Evolutionary conservation across 2,797 vertebrate species (phyloP).

Genomic region (Stomatorhinus walkeri): DNA sequence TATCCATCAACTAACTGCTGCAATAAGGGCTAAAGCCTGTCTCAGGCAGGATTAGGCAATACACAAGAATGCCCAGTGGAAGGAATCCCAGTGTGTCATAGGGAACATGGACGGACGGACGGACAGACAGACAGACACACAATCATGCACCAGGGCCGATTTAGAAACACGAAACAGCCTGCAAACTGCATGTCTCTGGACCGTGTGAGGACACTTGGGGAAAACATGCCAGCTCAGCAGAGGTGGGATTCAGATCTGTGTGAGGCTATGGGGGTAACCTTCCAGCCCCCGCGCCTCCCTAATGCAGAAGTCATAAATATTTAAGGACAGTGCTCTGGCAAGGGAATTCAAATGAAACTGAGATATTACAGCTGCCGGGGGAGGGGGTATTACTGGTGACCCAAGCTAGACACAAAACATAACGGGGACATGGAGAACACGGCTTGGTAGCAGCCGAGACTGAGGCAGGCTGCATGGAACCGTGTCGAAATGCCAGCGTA

Average conservation of each 20-base stretch:
- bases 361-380: not conserved
- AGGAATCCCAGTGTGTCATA: not conserved
- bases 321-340: not conserved
- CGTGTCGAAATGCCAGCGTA: slow-evolving; percentile 27
- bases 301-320: not conserved
- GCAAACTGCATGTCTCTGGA: not conserved
- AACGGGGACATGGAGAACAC: not conserved
- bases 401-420: not conserved
- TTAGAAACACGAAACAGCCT: not conserved
- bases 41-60: not conserved
- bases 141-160: not conserved
- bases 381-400: not conserved
- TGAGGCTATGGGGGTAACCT: not conserved
- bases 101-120: not conserved
- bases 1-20: not conserved
- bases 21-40: not conserved
- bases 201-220: not conserved
- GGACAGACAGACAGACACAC: not conserved
- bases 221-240: not conserved
- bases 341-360: not conserved
- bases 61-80: not conserved
- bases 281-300: not conserved
- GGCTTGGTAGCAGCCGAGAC: not conserved
- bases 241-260: not conserved
- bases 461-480: not conserved